Evolutionary conservation across 2,888 invertebrate genomes (phyloP).

Genomic region (Drosophila prolongata): DNA sequence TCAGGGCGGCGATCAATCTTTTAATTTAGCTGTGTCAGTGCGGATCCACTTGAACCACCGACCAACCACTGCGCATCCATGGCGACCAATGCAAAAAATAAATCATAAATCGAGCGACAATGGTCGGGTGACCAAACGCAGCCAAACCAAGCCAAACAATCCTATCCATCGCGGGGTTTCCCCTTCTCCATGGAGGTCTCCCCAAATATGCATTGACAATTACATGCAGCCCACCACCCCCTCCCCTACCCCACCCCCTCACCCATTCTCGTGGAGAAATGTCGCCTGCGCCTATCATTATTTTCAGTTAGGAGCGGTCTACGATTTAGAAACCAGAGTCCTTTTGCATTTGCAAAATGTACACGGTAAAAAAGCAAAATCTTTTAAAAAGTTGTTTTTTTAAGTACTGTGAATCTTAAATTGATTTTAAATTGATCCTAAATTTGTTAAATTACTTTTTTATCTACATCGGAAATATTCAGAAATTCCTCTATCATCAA

Average conservation of each 20-base stretch:
- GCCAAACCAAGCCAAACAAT: constrained; percentile 65
- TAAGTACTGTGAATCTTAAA: no score
- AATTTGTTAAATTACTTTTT: not conserved
- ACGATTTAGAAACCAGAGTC: constrained; percentile 39
- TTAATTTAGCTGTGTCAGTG: constrained; percentile 35
- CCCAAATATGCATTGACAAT: constrained; percentile 75
- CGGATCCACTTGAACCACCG: constrained; percentile 36
- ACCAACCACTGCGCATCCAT: constrained; percentile 35
- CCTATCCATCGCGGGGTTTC: constrained; percentile 9
- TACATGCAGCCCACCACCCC: constrained; percentile 50
- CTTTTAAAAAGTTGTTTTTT: not conserved
- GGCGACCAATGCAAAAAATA: constrained; percentile 58
- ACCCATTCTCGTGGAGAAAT: constrained; percentile 12
- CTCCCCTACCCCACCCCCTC: constrained; percentile 3
- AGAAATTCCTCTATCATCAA: no score
- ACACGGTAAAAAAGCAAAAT: constrained; percentile 31
- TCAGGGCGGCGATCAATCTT: constrained; percentile 36
- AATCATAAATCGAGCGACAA: constrained; percentile 75
- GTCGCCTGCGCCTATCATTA: constrained; percentile 63
- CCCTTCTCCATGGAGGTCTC: not conserved
- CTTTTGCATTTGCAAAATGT: constrained; percentile 62
- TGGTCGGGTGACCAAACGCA: constrained; percentile 46
- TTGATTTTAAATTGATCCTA: not conserved
- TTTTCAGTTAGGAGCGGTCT: constrained; percentile 60
- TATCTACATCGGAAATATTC: not conserved